phyloP scores from a whole-genome alignment of 1,140 invertebrate genomes.

The Trinorchestia longiramus region DNA sequence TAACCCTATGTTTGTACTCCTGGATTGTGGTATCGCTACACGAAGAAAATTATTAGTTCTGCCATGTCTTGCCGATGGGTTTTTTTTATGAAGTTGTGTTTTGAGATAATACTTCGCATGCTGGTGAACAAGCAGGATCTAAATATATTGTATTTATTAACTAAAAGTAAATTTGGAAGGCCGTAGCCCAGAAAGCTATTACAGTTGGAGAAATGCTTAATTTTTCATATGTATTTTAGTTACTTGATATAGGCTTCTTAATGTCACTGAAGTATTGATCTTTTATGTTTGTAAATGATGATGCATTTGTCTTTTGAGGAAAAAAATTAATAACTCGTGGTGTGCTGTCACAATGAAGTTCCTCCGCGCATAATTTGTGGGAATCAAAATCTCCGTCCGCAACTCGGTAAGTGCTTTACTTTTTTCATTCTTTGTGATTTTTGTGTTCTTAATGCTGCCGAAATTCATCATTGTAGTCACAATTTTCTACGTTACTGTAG shows the following conservation, averaged over 20 bases:
- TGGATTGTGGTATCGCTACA: background rate
- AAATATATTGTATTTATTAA: background rate
- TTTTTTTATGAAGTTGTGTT: background rate
- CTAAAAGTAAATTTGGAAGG: background rate
- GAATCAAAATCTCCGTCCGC: conserved; percentile 22
- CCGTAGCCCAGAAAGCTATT: background rate
- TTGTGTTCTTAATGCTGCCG: background rate
- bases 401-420: background rate
- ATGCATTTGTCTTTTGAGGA: background rate
- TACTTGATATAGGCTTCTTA: background rate
- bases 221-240: background rate
- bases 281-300: background rate
- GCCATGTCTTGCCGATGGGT: background rate
- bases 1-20: background rate
- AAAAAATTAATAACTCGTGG: background rate
- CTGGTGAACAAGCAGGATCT: background rate
- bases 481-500: background rate
- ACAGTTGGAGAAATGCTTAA: background rate
- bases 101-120: too few relatives aligned
- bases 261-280: background rate
- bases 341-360: background rate
- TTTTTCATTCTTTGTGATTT: background rate
- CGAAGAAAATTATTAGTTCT: background rate
- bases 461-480: background rate
- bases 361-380: conserved; percentile 13